A percentile compares a stretch with the other conserved stretches of the same genome.
Evolutionary conservation across 2,888 invertebrate genomes (phyloP).

Genomic region (Magallana nippona): DNA sequence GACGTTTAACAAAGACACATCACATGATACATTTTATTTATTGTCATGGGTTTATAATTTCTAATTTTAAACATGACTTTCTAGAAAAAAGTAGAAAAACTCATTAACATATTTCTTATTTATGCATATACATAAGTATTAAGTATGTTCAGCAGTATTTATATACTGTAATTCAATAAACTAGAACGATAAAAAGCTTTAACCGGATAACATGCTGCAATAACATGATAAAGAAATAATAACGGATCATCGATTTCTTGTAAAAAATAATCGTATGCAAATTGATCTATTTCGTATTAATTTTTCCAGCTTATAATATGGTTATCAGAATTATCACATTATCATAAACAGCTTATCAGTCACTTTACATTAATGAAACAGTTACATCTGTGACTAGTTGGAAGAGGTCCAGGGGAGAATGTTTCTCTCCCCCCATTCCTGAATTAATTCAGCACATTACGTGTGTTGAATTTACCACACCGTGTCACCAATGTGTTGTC

Average conservation of each 20-base stretch:
- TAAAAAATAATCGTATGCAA: neutral
- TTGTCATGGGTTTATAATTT: too few relatives aligned
- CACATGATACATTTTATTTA: too few relatives aligned
- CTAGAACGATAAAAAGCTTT: too few relatives aligned
- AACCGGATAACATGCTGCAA: too few relatives aligned
- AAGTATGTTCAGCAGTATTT: too few relatives aligned
- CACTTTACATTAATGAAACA: constrained; percentile 22
- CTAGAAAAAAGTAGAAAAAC: too few relatives aligned
- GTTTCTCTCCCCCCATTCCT: neutral
- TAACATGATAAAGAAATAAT: neutral
- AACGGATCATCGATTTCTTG: neutral
- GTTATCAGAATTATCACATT: constrained; percentile 19
- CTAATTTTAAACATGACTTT: too few relatives aligned
- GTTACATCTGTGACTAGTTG: constrained; percentile 9
- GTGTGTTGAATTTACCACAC: neutral
- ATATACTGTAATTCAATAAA: too few relatives aligned
- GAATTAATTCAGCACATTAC: constrained; percentile 21
- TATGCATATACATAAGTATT: too few relatives aligned
- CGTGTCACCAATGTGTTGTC: neutral
- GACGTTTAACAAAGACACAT: too few relatives aligned
- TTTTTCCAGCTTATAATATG: neutral
- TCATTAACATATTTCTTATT: too few relatives aligned
- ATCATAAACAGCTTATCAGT: constrained; percentile 28
- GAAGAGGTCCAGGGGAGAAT: neutral
- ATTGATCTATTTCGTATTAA: neutral